phyloP scores from a whole-genome alignment of 2,888 invertebrate species.

The Tiphia femorata region DNA sequence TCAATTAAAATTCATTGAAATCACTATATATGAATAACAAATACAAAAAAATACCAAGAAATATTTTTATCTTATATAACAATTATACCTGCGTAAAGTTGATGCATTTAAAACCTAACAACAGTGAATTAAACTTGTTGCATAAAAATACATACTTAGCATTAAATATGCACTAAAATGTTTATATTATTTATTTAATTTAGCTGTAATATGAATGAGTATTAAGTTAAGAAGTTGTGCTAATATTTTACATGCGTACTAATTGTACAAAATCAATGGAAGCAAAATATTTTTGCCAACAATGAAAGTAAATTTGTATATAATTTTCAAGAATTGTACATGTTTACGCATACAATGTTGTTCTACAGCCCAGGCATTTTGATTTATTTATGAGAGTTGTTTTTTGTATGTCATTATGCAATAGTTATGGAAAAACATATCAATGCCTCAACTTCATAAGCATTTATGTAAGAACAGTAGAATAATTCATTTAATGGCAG shows the following conservation, averaged over 20 bases:
- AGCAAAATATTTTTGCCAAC: constrained; percentile 43
- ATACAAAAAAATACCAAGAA: neutral
- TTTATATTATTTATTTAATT: constrained; percentile 46
- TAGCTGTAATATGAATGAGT: constrained; percentile 27
- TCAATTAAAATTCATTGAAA: neutral
- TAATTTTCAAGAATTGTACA: no score
- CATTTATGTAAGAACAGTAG: no score
- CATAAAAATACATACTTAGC: constrained; percentile 28
- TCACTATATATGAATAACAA: neutral
- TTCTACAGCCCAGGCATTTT: no score
- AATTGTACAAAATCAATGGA: constrained; percentile 25
- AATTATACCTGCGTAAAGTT: neutral
- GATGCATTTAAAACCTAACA: neutral
- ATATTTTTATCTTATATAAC: neutral
- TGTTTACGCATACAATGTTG: no score
- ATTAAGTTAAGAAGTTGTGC: constrained; percentile 23
- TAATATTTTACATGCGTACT: constrained; percentile 17
- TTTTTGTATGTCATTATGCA: no score
- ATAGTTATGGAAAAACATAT: no score
- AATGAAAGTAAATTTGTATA: no score
- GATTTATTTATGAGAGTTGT: no score
- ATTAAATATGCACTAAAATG: constrained; percentile 38
- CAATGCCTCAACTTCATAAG: no score
- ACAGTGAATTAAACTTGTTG: constrained; percentile 18
- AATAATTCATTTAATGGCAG: no score